Percentiles rank a stretch among this genome's conserved stretches.
Conservation (phyloP, 2,888 invertebrate species). For the Chrysolina oricalcia region DNA sequence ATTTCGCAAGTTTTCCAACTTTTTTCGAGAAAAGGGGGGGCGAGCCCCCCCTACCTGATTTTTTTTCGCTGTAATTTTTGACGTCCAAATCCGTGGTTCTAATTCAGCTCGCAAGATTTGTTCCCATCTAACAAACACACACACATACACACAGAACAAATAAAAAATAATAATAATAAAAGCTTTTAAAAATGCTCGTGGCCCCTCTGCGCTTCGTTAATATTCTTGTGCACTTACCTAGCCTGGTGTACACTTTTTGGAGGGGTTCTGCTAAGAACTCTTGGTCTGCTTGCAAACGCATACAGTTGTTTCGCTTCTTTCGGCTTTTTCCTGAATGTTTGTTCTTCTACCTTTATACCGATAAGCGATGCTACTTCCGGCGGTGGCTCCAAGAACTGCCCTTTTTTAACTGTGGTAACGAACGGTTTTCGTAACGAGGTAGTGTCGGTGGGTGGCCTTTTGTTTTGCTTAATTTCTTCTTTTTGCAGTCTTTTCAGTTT, state of each 20-base stretch:
- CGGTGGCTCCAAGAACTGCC: slow-evolving; percentile 86
- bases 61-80: too few species aligned
- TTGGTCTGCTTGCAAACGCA: slow-evolving; percentile 80
- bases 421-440: slow-evolving; percentile 75
- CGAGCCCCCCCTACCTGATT: too few species aligned
- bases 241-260: slow-evolving; percentile 65
- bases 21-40: too few species aligned
- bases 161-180: too few species aligned
- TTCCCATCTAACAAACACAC: too few species aligned
- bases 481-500: slow-evolving; percentile 82
- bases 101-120: too few species aligned
- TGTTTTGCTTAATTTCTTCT: slow-evolving; percentile 69
- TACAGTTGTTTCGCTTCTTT: slow-evolving; percentile 73
- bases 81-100: too few species aligned
- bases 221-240: slow-evolving; percentile 46
- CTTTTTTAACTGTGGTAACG: slow-evolving; percentile 86
- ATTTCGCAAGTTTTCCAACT: too few species aligned
- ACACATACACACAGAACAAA: too few species aligned
- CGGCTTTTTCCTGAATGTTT: slow-evolving; percentile 56
- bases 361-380: slow-evolving; percentile 80
- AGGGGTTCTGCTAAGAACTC: slow-evolving; percentile 70
- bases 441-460: slow-evolving; percentile 55
- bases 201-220: too few species aligned
- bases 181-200: too few species aligned
- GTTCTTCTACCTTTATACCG: slow-evolving; percentile 71